These are phyloP conservation scores for Orchestes rusci DNA, from an alignment of 2,888 invertebrate genomes.

Conservation along the genomic window DNA sequence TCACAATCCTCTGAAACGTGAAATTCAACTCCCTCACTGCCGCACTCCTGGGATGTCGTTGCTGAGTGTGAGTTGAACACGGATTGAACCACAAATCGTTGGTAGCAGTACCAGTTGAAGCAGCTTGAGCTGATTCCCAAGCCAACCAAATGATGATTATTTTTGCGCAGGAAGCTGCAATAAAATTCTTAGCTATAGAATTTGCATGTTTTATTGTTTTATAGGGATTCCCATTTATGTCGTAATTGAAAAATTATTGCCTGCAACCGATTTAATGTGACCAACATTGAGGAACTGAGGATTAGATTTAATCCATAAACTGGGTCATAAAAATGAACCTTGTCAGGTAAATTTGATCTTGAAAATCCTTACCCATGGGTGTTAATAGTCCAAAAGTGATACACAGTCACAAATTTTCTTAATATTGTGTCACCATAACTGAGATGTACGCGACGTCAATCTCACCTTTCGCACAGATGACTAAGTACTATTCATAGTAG, in stretches of 20 bases:
- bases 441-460: conserved; percentile 7
- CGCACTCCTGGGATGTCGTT: conserved; percentile 31
- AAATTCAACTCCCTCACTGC: conserved; percentile 28
- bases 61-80: conserved; percentile 25
- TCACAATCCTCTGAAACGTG: too few relatives aligned
- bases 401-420: too few relatives aligned
- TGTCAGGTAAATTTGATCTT: too few relatives aligned
- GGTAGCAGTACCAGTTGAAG: conserved; percentile 20
- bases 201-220: too few relatives aligned
- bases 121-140: conserved; percentile 22
- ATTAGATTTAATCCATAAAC: too few relatives aligned
- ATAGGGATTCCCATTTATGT: not conserved
- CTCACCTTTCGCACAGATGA: conserved; percentile 11
- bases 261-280: too few relatives aligned
- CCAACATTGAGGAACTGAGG: too few relatives aligned
- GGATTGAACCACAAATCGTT: conserved; percentile 31
- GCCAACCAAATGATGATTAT: conserved; percentile 22
- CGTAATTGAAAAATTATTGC: not conserved
- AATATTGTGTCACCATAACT: not conserved
- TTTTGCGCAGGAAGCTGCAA: conserved; percentile 27
- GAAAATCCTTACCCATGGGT: conserved; percentile 11
- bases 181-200: too few relatives aligned
- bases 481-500: conserved; percentile 17
- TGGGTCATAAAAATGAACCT: too few relatives aligned
- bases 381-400: conserved; percentile 11